Evolutionary conservation across 2,888 invertebrate genomes (phyloP), one percentile per base, ranked within the genome.

Genomic region (Sarcophaga subvicina): DNA sequence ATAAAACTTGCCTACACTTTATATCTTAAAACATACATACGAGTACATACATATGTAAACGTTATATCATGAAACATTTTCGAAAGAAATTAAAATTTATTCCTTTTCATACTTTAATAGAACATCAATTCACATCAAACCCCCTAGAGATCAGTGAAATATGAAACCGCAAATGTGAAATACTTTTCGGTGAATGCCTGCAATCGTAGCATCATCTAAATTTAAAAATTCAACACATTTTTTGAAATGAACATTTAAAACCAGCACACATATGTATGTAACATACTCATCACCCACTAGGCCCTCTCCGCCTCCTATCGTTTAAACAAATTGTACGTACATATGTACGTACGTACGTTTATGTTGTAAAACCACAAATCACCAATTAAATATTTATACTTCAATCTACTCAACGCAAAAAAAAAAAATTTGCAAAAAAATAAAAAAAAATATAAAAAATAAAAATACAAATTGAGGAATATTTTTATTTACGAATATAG

Each of bases 351-450:
- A 54, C 17, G 54, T 17, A 54, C 17, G 17, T 54, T 1, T 54
- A 14, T 54, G 54, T 54, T 14, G 54, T 69, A 79, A 84, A 80
- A 84, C 91, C 92, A 90, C 92, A 92, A 91, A 92, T 91, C 91
- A 91, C 89, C 91, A 91, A 91, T 92, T 92, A 92, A 92, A 92
- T 92, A 92, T 92, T 92, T 92, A 92, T 92, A 92, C 91, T 92
- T 92, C 92, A 92, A 92, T 92, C 91, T 92, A 92, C 91, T 92
- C 91, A 92, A 91, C 90, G 81, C 69, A 72, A 72, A 82, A 82
- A 71, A 60, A 80, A 83, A 71, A 66, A 91, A 91, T 90, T 90
- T 89, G 90, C 90, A 82, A 84, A 79, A 79, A 81, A 79, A 79
- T 70, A 66, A 25, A 60, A 64, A 69, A 80, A 80, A 66, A 77